Conservation (phyloP, 2,797 vertebrate species). For the Rhynchonycteris naso region DNA sequence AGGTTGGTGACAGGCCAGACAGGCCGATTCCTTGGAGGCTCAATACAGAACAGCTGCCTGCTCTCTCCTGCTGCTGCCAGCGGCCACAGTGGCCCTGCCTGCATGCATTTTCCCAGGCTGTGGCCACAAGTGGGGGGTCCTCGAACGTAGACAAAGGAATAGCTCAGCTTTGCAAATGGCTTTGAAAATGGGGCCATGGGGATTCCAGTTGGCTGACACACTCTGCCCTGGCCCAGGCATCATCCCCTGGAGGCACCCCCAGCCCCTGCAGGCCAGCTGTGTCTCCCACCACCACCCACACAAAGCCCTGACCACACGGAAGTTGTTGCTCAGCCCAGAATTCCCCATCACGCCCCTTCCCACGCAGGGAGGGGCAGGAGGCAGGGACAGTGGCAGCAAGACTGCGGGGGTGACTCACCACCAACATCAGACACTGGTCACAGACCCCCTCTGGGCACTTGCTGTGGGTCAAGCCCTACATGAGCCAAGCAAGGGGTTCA, state of each 20-base stretch:
- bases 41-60: slow-evolving; percentile 61
- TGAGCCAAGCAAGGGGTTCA: neutral
- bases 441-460: neutral
- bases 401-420: neutral
- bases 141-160: slow-evolving; percentile 65
- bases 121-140: slow-evolving; percentile 62
- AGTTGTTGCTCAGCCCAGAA: slow-evolving; percentile 66
- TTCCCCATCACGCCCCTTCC: slow-evolving; percentile 74
- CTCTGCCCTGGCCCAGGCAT: slow-evolving; percentile 52
- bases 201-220: slow-evolving; percentile 77
- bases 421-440: neutral
- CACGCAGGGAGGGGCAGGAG: slow-evolving; percentile 53
- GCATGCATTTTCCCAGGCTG: slow-evolving; percentile 75
- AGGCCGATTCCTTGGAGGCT: neutral
- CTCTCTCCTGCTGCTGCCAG: neutral
- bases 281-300: slow-evolving; percentile 72
- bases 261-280: slow-evolving; percentile 70
- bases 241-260: slow-evolving; percentile 54
- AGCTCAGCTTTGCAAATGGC: slow-evolving; percentile 72
- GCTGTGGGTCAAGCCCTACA: rapidly evolving
- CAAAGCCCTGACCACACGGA: slow-evolving; percentile 70
- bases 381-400: neutral
- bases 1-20: slow-evolving; percentile 55
- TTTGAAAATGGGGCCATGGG: slow-evolving; percentile 73
- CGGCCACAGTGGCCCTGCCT: slow-evolving; percentile 46